These are phyloP conservation scores for Pachycephus smyrnensis DNA, from an alignment of 2,888 invertebrate genomes.

Conservation along the genomic window DNA sequence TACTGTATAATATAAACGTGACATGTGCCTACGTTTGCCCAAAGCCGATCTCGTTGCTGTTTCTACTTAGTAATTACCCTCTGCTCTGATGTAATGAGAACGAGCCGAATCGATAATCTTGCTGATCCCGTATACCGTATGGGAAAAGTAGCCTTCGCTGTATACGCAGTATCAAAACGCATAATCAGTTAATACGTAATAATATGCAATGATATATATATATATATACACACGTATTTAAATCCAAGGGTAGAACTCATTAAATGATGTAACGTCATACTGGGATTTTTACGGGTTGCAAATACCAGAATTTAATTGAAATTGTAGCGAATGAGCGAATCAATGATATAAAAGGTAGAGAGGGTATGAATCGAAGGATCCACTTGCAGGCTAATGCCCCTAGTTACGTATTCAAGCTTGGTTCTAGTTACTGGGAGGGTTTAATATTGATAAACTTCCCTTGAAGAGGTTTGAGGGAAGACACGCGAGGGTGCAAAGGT, in stretches of 20 bases:
- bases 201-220: not conserved
- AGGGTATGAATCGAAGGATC: not conserved
- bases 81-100: constrained; percentile 28
- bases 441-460: constrained; percentile 42
- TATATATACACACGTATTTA: not conserved
- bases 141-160: not conserved
- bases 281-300: not conserved
- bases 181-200: not conserved
- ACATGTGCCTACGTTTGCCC: constrained; percentile 9
- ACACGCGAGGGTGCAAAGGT: constrained; percentile 14
- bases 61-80: constrained; percentile 33
- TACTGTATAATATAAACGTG: not conserved
- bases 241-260: not conserved
- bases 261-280: not conserved
- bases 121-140: not conserved
- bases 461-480: constrained; percentile 4
- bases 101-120: constrained; percentile 17
- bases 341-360: not conserved
- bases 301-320: not conserved
- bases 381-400: not conserved
- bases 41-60: constrained; percentile 31
- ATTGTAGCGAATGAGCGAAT: not conserved
- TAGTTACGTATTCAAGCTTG: not conserved
- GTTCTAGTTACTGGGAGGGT: constrained; percentile 23
- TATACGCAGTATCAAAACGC: not conserved